Evolutionary conservation across 1,140 invertebrate species (phyloP), one percentile per base, ranked within the genome.

Genomic region (Euura saliciscinereae): DNA sequence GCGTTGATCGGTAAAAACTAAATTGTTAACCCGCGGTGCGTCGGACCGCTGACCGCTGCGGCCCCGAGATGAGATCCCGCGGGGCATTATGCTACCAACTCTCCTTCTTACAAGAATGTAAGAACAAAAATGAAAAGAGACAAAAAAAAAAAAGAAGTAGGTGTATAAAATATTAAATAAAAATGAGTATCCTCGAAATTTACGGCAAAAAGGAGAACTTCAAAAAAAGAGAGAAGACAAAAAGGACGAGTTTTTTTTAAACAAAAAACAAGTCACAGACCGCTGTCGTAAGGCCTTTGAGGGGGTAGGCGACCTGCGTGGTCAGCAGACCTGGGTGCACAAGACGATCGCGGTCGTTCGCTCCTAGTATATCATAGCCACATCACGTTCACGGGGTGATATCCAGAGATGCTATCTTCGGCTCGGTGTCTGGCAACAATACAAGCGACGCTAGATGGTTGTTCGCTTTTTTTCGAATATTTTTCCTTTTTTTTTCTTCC

Each of bases 1-100:
- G 51, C 51, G 51, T 59, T 59, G 51, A 59, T 59, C 51, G 51
- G 51, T 59, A 59, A 59, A 59, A 59, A 59, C 8, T 59, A 59
- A 59, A 59, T 59, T 59, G 51, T 59, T 11, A 59, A 59, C 51
- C 51, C 51, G 51, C 28, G 28, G 28, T 59, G 51, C 51, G 51
- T 59, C 51, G 51, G 51, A n/a, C 51, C 51, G 8, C n/a, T 8
- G 51, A 59, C 51, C 51, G 8, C 51, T n/a, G 7, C 28, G 28
- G 28, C 28, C 28, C 28, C 28, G 28, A 28, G 28, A 28, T 28
- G 28, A 28, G 28, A 28, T 28, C 28, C 28, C 28, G 28, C 28
- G 28, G 28, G 28, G 28, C 28, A 28, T 28, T 28, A 28, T 28
- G 28, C 28, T 28, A 28, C 28, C 28, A 28, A 28, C 28, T 28